These are phyloP conservation scores for Horisme vitalbata DNA, from an alignment of 2,888 invertebrate genomes.

Conservation along the genomic window DNA sequence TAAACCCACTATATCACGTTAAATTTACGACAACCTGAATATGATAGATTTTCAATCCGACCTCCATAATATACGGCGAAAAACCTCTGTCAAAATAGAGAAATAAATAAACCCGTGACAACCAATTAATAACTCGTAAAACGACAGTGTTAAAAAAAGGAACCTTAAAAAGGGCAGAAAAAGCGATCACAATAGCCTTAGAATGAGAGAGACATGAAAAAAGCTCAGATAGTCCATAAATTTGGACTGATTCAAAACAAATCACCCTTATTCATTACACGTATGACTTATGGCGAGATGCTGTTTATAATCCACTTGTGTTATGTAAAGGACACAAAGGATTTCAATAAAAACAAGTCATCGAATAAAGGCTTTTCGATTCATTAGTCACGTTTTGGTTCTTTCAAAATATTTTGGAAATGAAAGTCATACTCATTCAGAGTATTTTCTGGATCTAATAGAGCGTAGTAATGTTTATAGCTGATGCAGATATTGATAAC, in stretches of 20 bases:
- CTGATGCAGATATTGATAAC: too few relatives aligned
- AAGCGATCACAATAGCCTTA: conserved; percentile 75
- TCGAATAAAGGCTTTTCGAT: conserved; percentile 57
- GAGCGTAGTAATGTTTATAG: too few relatives aligned
- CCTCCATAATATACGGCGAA: conserved; percentile 75
- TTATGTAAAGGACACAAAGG: conserved; percentile 68
- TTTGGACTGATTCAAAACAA: conserved; percentile 81
- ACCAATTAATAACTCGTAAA: conserved; percentile 84
- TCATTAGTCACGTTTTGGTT: conserved; percentile 73
- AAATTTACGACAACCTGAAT: conserved; percentile 82
- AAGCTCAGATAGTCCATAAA: conserved; percentile 77
- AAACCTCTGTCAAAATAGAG: conserved; percentile 81
- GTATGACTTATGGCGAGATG: conserved; percentile 76
- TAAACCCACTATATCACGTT: conserved; percentile 78
- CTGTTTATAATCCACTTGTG: conserved; percentile 74
- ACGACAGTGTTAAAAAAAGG: conserved; percentile 78
- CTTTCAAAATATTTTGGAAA: conserved; percentile 29
- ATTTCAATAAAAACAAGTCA: conserved; percentile 56
- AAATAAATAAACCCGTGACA: conserved; percentile 81
- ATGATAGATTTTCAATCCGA: conserved; percentile 83
- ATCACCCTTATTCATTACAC: conserved; percentile 83
- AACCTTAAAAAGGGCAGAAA: conserved; percentile 75
- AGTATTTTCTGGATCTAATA: conserved; percentile 44
- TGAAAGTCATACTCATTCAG: conserved; percentile 26
- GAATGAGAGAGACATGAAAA: conserved; percentile 77